These are phyloP conservation scores for Sus scrofa DNA, from an alignment of 2,113 vertebrate species.

Conservation along the genomic window DNA sequence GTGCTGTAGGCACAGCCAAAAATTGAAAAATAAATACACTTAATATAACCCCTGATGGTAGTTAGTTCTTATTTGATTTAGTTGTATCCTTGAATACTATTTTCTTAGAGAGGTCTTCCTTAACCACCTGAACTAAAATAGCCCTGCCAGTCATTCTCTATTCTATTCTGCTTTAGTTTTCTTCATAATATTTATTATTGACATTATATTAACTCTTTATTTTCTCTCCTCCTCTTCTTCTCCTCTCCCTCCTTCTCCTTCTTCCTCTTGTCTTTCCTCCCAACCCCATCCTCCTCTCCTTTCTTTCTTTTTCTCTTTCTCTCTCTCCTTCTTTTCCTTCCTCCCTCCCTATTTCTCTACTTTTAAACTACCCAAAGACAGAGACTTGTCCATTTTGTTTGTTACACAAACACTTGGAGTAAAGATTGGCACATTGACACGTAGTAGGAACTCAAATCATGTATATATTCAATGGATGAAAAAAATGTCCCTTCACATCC, in stretches of 20 bases:
- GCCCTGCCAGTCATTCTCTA: not conserved
- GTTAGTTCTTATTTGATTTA: conserved; percentile 31
- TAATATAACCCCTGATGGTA: not conserved
- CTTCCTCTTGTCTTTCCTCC: not conserved
- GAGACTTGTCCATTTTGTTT: not conserved
- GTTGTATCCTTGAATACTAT: not conserved
- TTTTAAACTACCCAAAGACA: not conserved
- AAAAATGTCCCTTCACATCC: not conserved
- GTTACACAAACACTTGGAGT: not conserved
- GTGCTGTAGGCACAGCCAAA: too few species aligned
- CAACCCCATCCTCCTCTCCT: too few species aligned
- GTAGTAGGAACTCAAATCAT: not conserved
- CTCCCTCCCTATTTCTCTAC: not conserved
- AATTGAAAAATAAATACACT: not conserved
- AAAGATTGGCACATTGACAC: not conserved
- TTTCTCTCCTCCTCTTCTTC: not conserved
- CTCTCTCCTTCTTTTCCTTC: too few species aligned
- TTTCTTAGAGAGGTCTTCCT: not conserved
- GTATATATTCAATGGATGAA: not conserved
- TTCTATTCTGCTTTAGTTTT: not conserved
- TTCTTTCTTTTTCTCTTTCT: not conserved
- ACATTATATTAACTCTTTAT: not conserved
- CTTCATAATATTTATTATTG: not conserved
- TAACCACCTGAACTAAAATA: not conserved
- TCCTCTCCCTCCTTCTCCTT: too few species aligned